Evolutionary conservation across 1,140 invertebrate genomes (phyloP).

Genomic region (Centruroides sculpturatus): DNA sequence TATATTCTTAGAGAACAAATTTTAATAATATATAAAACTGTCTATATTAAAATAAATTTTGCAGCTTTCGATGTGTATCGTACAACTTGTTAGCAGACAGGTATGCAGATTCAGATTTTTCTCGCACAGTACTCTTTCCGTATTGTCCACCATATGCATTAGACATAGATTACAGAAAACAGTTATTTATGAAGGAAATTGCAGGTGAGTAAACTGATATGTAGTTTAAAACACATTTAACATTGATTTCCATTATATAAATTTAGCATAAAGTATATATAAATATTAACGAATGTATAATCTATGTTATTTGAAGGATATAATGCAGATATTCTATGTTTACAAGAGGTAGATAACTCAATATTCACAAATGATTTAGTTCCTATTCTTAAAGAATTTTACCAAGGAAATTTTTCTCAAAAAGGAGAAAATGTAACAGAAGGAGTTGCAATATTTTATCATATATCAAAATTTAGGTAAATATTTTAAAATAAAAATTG

Average conservation of each 20-base stretch:
- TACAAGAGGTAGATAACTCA: constrained; percentile 82
- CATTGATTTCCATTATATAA: too few relatives aligned
- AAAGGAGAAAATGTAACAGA: constrained; percentile 61
- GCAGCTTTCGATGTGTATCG: constrained; percentile 59
- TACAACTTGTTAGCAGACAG: constrained; percentile 81
- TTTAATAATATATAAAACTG: too few relatives aligned
- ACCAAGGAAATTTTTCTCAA: constrained; percentile 43
- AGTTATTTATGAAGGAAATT: constrained; percentile 67
- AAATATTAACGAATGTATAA: neutral
- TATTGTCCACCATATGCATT: constrained; percentile 66
- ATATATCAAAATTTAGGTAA: constrained; percentile 27
- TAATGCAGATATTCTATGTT: constrained; percentile 72
- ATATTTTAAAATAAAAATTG: neutral
- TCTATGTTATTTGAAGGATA: constrained; percentile 44
- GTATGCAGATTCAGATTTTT: constrained; percentile 67
- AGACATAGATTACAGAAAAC: constrained; percentile 68
- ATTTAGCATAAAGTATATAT: neutral
- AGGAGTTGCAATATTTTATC: constrained; percentile 63
- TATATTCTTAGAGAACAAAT: too few relatives aligned
- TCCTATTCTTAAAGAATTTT: constrained; percentile 42
- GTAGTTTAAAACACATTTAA: too few relatives aligned
- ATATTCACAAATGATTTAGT: constrained; percentile 55
- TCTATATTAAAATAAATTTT: neutral
- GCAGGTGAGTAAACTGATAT: constrained; percentile 38
- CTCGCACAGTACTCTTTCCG: constrained; percentile 51